These are phyloP conservation scores for Herpetotheres cachinnans DNA, from an alignment of 2,113 vertebrate genomes.

Conservation along the genomic window DNA sequence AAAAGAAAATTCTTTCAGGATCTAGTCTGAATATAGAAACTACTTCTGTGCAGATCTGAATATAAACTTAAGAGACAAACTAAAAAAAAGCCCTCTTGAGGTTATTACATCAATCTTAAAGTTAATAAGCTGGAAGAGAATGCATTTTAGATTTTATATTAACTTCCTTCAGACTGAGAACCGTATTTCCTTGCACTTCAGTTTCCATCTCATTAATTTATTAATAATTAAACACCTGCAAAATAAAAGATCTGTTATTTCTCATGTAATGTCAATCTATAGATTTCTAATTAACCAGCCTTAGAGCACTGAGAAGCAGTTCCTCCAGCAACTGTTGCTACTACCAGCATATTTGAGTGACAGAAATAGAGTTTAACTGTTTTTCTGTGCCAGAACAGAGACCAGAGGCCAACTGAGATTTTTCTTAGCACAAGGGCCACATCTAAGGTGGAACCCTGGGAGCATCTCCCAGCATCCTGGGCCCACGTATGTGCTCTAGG, in stretches of 20 bases:
- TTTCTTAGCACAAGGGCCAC: not conserved
- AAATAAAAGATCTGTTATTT: slow-evolving; percentile 41
- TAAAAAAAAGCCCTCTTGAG: not conserved
- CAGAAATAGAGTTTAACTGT: not conserved
- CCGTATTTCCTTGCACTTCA: slow-evolving; percentile 2
- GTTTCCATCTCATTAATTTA: slow-evolving; percentile 59
- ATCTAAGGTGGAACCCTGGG: not conserved
- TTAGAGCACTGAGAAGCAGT: not conserved
- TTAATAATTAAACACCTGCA: slow-evolving; percentile 65
- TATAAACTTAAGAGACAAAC: not conserved
- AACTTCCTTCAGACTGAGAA: slow-evolving; percentile 30
- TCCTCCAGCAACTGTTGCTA: not conserved
- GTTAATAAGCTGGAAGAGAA: slow-evolving; percentile 43
- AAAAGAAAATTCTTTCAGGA: slow-evolving; percentile 11
- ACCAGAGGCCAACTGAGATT: not conserved
- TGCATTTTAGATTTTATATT: slow-evolving; percentile 52
- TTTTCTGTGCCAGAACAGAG: not conserved
- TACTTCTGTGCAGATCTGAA: not conserved
- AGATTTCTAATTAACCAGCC: slow-evolving; percentile 54
- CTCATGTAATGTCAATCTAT: not conserved
- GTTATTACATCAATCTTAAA: slow-evolving; percentile 34
- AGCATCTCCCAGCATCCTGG: not conserved
- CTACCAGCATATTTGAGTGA: not conserved
- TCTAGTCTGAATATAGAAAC: not conserved
- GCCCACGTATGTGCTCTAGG: no score